Evolutionary conservation across 2,888 invertebrate genomes (phyloP), one percentile per base, ranked within the genome.

Genomic region (Athalia rosae): DNA sequence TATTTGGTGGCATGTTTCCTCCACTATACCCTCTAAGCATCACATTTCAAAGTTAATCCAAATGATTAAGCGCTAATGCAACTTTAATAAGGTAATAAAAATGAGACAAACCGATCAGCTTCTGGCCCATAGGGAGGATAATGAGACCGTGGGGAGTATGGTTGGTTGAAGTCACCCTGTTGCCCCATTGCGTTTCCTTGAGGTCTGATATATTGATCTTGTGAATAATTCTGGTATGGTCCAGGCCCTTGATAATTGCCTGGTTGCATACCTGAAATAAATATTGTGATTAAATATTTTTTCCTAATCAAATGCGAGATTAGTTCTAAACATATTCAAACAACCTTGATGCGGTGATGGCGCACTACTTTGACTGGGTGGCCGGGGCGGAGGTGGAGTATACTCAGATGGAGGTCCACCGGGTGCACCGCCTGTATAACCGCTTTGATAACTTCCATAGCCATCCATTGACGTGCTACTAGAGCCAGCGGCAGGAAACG

Each of bases 391-490:
- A 79, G 94, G 93, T 81, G 95, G 93, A 83, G 92, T 93, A 86
- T 94, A 94, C 81, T 94, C 94, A 4, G 93, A 91, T 79, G 92
- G 91, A 67, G 92, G 90, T 61, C 92, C 92, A 79, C 93, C 92
- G 28, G 92, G 92, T 85, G 92, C 92, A 77, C 91, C 91, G 79
- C 90, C 86, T 82, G 93, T 93, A 89, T 95, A 95, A 80, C 92
- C 92, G 82, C 93, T 92, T 87, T 92, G 92, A 88, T 92, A 93
- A 81, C 91, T 92, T 81, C 94, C 93, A 90, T 96, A 95, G 79
- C 94, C 95, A 90, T 97, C 97, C 94, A 97, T 95, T 81, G 94
- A 93, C 83, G 94, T 93, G 84, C 93, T 93, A 84, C 93, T 93
- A 82, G 93, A 93, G 64, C 92, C 92, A 77, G 94, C 94, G 81